Base-by-base conservation (phyloP, 2,113 vertebrate genomes). In the Sinocyclocheilus anshuiensis region DNA sequence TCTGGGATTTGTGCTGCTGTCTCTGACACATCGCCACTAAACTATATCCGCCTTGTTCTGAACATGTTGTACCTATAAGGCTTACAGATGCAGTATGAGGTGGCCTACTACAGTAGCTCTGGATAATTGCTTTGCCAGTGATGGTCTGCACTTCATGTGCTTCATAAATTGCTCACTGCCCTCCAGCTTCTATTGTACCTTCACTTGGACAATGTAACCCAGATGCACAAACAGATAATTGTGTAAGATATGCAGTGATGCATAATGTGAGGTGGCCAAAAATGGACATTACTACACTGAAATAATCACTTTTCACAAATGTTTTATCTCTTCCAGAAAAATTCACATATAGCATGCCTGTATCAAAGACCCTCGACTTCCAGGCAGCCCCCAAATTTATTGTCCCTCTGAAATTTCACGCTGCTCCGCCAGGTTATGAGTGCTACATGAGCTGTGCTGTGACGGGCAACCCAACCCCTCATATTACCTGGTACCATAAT, bases 381-480 rank as follows among this genome's bases (percentile, higher is more conserved):
- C 89, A 90, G 65, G 93, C 92, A 80, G 93, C 95, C 71, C 97
- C 97, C 0, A 90, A 94, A 1, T 96, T 97, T 86, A 93, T 95
- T 0, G 94, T 96, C 42, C 94, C 93, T 0, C 88, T 98, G 39
- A 96, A 95, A 88, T 84, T 89, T 0, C 97, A 96, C 1, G 90
- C 94, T 36, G 93, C 96, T 87, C 95, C 95, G 0, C 82, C 79
- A 0, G 97, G 97, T 53, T 97, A 95, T 0, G 96, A 97, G 87
- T 97, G 97, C 76, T 91, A 71, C 84, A 97, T 98, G 96, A 98
- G 93, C 90, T 98, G 97, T 0, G 97, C 97, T 0, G 93, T 97
- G 2, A 93, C 87, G 4, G 97, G 97, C 8, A 85, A 94, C 0
- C 97, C 97, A 0, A 4, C 57, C 0, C 97, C 97, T 0, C 94